Base-by-base conservation (phyloP, 2,888 invertebrate species). In the Leistus spinibarbis region DNA sequence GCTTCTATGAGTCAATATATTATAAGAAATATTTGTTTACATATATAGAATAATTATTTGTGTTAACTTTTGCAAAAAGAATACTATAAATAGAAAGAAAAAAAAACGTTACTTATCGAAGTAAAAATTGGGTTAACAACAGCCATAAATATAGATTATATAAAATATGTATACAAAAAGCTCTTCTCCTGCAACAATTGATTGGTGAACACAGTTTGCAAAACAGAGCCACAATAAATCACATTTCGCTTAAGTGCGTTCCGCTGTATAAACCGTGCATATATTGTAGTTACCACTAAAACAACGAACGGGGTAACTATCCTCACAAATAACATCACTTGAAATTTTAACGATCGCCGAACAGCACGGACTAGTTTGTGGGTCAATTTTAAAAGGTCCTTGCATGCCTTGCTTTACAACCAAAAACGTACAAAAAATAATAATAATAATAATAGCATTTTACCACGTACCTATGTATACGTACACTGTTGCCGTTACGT, bases 311-410 rank as follows among this genome's bases (percentile, higher is more conserved):
- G 60, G 60, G 60, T 60, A 60, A 60, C 60, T 60, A 60, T 19
- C 60, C 60, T 60, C 60, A 22, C 10, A 3, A 60, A 19, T 60
- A 57, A 57, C 57, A 19, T n/a, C 60, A 60, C 60, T 60, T 60
- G 7, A 60, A 60, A 60, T 19, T 54, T 60, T 60, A 60, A 60
- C 60, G 60, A 60, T 60, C 17, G 60, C 3, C 60, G 19, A 60
- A 56, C 56, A 56, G 13, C 60, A 20, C 60, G 19, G 3, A 10
- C 19, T 19, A 10, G 22, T 60, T 60, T 60, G 20, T 60, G 16
- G 60, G 60, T 60, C 60, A 60, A 60, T 60, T 60, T 60, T 19
- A 16, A 60, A 60, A 60, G 60, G 60, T 60, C 60, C 60, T 10
- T 10, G n/a, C 16, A 19, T 19, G 17, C 22, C 17, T 40, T 13